phyloP scores from a whole-genome alignment of 2,113 vertebrate species.

The Strix uralensis region DNA sequence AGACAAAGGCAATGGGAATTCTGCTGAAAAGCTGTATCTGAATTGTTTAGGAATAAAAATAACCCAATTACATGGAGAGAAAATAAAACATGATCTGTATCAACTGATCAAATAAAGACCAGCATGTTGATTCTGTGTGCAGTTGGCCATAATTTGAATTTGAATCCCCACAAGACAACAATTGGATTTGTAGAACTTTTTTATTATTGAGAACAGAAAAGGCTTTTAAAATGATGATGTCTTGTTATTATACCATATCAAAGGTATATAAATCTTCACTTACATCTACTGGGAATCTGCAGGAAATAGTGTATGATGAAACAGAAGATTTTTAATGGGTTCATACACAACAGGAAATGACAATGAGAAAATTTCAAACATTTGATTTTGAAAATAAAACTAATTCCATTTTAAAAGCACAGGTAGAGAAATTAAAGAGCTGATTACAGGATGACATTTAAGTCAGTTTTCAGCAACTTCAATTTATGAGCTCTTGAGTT shows the following conservation, averaged over 20 bases:
- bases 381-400: background rate
- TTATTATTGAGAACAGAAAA: background rate
- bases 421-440: background rate
- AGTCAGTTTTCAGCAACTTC: background rate
- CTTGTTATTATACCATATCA: background rate
- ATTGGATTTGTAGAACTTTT: background rate
- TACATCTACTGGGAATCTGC: background rate
- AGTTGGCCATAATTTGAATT: background rate
- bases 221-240: background rate
- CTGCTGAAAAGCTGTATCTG: background rate
- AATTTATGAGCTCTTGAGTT: background rate
- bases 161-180: background rate
- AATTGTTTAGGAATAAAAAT: background rate
- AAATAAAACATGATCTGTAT: constrained; percentile 11
- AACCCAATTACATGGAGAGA: background rate
- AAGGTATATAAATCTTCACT: background rate
- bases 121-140: background rate
- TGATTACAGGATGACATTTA: constrained; percentile 16
- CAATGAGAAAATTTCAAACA: background rate
- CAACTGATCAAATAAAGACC: background rate
- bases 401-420: background rate
- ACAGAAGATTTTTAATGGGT: background rate
- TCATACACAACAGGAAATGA: background rate
- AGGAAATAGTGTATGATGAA: background rate
- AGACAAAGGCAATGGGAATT: background rate